phyloP scores from a whole-genome alignment of 2,888 invertebrate genomes.

The Limenitis camilla region DNA sequence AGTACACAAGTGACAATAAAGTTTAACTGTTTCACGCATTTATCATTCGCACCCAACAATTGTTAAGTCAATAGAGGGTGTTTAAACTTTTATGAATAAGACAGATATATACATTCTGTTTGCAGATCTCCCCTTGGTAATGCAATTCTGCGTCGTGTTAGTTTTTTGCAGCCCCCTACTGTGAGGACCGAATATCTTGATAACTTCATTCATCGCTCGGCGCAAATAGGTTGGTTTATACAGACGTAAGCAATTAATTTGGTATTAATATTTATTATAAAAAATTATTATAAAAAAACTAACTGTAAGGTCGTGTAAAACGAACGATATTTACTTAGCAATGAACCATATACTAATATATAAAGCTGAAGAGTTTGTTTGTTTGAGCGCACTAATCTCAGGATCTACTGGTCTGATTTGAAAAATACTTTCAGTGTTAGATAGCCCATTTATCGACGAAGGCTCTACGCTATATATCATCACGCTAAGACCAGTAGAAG shows the following conservation, averaged over 20 bases:
- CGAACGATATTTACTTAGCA: too few species aligned
- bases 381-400: too few species aligned
- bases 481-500: too few species aligned
- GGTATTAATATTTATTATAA: neutral
- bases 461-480: too few species aligned
- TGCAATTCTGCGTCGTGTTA: conserved; percentile 49
- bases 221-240: conserved; percentile 37
- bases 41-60: conserved; percentile 54
- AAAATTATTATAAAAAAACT: too few species aligned
- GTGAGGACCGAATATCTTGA: conserved; percentile 52
- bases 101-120: conserved; percentile 58
- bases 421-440: too few species aligned
- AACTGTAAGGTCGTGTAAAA: too few species aligned
- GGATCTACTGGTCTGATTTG: too few species aligned
- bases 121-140: conserved; percentile 46
- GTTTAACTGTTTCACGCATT: conserved; percentile 39
- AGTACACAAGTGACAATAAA: conserved; percentile 25
- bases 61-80: conserved; percentile 62
- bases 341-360: too few species aligned
- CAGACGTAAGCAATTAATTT: conserved; percentile 10
- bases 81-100: conserved; percentile 64
- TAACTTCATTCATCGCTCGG: conserved; percentile 62
- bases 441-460: too few species aligned
- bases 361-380: too few species aligned
- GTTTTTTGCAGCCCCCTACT: conserved; percentile 57